A percentile compares a stretch with the other conserved stretches of the same genome.
Conservation (phyloP, 2,888 invertebrate species). For the Agrochola lychnidis region DNA sequence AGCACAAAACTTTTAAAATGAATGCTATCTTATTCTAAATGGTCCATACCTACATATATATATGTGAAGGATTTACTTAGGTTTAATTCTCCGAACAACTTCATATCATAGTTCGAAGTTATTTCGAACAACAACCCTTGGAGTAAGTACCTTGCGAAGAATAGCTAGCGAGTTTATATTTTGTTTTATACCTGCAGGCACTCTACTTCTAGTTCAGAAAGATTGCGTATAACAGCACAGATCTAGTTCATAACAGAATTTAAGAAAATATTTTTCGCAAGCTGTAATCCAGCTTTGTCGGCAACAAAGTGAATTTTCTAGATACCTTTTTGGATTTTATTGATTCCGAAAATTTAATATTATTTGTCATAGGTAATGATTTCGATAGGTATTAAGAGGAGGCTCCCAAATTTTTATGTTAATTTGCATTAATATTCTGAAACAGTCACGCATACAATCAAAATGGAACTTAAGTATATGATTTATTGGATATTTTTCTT, state of each 20-base stretch:
- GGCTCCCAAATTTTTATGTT: too few relatives aligned
- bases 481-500: too few relatives aligned
- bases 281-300: not conserved
- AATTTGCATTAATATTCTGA: too few relatives aligned
- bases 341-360: not conserved
- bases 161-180: constrained; percentile 42
- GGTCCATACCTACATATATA: not conserved
- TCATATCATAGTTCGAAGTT: constrained; percentile 43
- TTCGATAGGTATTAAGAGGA: too few relatives aligned
- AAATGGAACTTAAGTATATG: too few relatives aligned
- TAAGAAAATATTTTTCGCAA: constrained; percentile 15
- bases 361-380: not conserved
- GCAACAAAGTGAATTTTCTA: constrained; percentile 5
- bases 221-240: constrained; percentile 15
- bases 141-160: constrained; percentile 22
- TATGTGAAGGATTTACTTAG: constrained; percentile 27
- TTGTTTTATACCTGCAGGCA: constrained; percentile 54
- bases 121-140: constrained; percentile 48
- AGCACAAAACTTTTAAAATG: constrained; percentile 17
- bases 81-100: constrained; percentile 34
- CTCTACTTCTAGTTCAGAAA: constrained; percentile 33
- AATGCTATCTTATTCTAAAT: constrained; percentile 20
- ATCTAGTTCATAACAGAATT: constrained; percentile 26
- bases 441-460: too few relatives aligned
- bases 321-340: not conserved